These are phyloP conservation scores for Tetraneura akinire DNA, from an alignment of 1,140 invertebrate genomes.

Conservation along the genomic window DNA sequence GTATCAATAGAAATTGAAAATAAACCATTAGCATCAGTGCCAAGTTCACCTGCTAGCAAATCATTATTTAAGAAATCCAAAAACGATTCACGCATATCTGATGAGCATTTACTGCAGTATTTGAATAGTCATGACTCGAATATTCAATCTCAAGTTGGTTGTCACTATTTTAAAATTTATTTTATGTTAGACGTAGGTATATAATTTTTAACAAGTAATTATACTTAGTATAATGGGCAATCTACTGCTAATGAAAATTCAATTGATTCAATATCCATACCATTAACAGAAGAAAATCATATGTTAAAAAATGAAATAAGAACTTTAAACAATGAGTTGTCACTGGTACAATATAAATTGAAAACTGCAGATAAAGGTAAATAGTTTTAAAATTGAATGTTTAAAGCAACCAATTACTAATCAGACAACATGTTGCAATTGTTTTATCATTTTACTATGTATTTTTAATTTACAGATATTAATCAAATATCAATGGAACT, in stretches of 20 bases:
- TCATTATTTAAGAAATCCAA: conserved; percentile 42
- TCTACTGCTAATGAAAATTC: conserved; percentile 10
- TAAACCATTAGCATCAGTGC: conserved; percentile 14
- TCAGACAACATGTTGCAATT: not conserved
- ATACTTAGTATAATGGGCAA: conserved; percentile 8
- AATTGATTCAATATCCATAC: conserved; percentile 18
- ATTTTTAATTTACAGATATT: conserved; percentile 27
- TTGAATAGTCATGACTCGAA: conserved; percentile 50
- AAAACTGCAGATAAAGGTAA: conserved; percentile 63
- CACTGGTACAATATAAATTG: conserved; percentile 61
- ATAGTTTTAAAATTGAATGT: conserved; percentile 8
- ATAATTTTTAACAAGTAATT: not conserved
- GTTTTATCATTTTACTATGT: conserved; percentile 12
- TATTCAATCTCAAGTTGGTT: conserved; percentile 46
- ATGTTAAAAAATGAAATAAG: conserved; percentile 64
- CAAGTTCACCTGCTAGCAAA: conserved; percentile 32
- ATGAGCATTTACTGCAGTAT: conserved; percentile 53
- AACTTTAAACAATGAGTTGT: conserved; percentile 64
- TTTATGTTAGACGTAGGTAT: not conserved
- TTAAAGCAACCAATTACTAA: too few relatives aligned
- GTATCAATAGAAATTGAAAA: conserved; percentile 21
- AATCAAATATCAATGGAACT: conserved; percentile 40
- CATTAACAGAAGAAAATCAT: conserved; percentile 55
- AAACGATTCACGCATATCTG: conserved; percentile 42
- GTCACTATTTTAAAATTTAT: not conserved